Evolutionary conservation across 1,140 invertebrate species (phyloP).

Genomic region (Parasteatoda tepidariorum): DNA sequence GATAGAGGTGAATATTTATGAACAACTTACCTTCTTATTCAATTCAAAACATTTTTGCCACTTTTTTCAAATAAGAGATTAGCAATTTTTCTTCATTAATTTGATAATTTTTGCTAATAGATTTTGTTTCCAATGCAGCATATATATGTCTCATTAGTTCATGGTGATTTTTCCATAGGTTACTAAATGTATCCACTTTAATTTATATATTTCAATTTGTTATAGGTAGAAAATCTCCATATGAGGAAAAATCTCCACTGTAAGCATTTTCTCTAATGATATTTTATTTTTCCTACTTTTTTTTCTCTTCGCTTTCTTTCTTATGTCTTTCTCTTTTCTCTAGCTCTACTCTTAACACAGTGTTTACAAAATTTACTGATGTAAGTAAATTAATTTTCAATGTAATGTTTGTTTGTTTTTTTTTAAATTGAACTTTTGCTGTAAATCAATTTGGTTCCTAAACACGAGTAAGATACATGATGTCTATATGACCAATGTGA

Average conservation of each 20-base stretch:
- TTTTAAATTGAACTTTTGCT: background rate
- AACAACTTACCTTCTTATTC: background rate
- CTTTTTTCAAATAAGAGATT: background rate
- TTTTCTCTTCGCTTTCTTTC: background rate
- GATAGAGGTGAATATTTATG: background rate
- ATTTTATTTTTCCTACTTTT: background rate
- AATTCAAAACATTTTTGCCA: background rate
- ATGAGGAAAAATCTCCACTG: background rate
- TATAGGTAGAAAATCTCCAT: constrained; percentile 20
- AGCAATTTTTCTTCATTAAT: too few species aligned
- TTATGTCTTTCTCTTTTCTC: background rate
- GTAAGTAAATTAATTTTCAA: constrained; percentile 4
- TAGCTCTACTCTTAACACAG: constrained; percentile 11
- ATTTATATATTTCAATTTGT: too few species aligned
- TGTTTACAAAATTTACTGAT: constrained; percentile 26
- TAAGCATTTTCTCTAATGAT: background rate
- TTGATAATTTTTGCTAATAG: too few species aligned
- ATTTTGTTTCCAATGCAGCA: too few species aligned
- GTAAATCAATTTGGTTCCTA: background rate
- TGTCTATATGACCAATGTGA: background rate
- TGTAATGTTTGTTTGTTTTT: background rate
- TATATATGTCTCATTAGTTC: too few species aligned
- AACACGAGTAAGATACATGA: background rate
- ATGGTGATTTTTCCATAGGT: too few species aligned
- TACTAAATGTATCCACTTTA: too few species aligned